A percentile compares a stretch with the other conserved stretches of the same genome.
These are phyloP conservation scores for Trichechus manatus DNA, from an alignment of 2,113 vertebrate species.

Conservation along the genomic window DNA sequence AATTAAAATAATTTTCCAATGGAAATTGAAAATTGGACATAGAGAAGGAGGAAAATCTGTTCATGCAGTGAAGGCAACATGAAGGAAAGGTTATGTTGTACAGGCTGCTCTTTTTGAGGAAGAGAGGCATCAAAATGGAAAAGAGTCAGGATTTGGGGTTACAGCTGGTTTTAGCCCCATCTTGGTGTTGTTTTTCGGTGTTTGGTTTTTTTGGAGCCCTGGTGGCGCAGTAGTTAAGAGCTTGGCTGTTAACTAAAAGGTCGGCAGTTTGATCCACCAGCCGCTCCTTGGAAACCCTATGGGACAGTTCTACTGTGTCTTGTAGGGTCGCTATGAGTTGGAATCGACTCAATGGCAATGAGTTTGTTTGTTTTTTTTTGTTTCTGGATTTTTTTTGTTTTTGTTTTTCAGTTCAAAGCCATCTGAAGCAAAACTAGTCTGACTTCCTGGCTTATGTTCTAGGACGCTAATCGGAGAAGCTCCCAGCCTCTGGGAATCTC, in stretches of 20 bases:
- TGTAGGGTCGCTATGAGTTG: no score
- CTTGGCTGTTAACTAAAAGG: no score
- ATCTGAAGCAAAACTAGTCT: background rate
- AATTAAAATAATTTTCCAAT: background rate
- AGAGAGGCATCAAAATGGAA: fast-evolving
- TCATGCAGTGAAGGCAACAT: fast-evolving
- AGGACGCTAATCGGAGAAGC: background rate
- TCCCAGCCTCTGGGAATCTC: background rate
- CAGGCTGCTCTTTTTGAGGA: background rate
- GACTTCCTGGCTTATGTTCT: background rate
- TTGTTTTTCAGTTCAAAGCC: background rate
- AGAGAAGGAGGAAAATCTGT: background rate
- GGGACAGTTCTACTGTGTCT: no score
- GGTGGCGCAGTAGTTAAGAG: no score
- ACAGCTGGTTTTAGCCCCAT: background rate
- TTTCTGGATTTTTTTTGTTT: background rate
- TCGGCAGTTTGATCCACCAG: no score
- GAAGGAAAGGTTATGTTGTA: fast-evolving
- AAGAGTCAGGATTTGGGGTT: background rate
- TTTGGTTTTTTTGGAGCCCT: no score
- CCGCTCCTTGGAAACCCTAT: no score
- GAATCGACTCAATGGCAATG: no score
- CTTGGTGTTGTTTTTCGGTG: no score
- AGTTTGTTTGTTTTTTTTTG: background rate
- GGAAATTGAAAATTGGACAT: fast-evolving